These are phyloP conservation scores for Diglossa cyanea DNA, from an alignment of 2,797 vertebrate genomes.

Conservation along the genomic window DNA sequence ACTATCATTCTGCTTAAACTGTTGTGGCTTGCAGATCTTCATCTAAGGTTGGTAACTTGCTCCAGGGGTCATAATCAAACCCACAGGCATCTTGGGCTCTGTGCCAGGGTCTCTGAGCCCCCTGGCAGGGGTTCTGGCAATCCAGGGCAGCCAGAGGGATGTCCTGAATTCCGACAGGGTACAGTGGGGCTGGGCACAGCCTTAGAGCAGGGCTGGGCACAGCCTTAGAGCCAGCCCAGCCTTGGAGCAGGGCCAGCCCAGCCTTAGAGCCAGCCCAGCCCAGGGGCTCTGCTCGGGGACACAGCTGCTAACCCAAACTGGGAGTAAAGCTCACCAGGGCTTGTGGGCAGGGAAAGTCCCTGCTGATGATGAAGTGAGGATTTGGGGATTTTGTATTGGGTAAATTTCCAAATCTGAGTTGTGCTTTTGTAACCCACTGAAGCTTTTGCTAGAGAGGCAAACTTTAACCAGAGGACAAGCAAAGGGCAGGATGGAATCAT, in stretches of 20 bases:
- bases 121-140: too few species aligned
- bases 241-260: accelerated
- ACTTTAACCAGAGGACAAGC: not conserved
- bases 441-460: not conserved
- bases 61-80: too few species aligned
- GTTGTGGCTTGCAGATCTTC: too few species aligned
- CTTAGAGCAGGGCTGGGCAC: accelerated
- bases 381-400: not conserved
- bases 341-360: not conserved
- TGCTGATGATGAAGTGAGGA: accelerated
- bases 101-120: too few species aligned
- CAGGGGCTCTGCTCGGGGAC: not conserved
- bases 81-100: too few species aligned
- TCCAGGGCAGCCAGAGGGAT: too few species aligned
- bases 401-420: not conserved
- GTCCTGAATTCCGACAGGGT: too few species aligned
- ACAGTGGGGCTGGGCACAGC: not conserved
- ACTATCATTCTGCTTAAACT: too few species aligned
- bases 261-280: too few species aligned
- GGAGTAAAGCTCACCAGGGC: not conserved
- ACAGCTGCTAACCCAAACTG: accelerated
- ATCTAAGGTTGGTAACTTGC: too few species aligned
- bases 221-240: too few species aligned
- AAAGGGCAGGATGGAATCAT: not conserved
- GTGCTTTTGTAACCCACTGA: not conserved